phyloP scores from a whole-genome alignment of 2,797 vertebrate species.

The Sphenopsis melanotis region DNA sequence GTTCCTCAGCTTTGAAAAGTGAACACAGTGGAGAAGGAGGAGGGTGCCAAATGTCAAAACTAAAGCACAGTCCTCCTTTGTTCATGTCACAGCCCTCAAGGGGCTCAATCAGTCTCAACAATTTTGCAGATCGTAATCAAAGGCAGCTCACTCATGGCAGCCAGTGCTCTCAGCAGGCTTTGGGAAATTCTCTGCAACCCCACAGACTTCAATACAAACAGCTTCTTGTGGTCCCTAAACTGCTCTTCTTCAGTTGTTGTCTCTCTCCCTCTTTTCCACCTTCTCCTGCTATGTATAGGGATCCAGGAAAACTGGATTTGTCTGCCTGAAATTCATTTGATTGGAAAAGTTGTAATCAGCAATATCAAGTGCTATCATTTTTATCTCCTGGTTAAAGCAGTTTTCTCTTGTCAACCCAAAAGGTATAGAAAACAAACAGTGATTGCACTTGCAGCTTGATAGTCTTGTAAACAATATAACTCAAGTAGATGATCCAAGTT shows the following conservation, averaged over 20 bases:
- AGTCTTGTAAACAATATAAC: conserved; percentile 1
- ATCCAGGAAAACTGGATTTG: background rate
- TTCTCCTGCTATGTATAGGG: background rate
- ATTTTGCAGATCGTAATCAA: background rate
- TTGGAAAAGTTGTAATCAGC: background rate
- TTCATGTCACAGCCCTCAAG: background rate
- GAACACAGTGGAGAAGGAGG: rapidly evolving
- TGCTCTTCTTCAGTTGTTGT: background rate
- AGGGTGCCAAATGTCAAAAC: background rate
- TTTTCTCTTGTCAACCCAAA: background rate
- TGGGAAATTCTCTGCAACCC: background rate
- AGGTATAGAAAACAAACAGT: background rate
- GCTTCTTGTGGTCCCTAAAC: background rate
- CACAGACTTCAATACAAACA: background rate
- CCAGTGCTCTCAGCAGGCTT: background rate
- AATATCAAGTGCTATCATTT: background rate
- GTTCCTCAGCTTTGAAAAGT: background rate
- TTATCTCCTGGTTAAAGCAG: background rate
- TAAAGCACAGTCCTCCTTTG: background rate
- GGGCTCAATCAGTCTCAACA: background rate
- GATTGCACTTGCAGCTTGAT: background rate
- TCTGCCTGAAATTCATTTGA: background rate
- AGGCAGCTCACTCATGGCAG: background rate
- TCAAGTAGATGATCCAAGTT: background rate
- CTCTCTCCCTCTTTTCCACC: background rate